A percentile compares a stretch with the other conserved stretches of the same genome.
Conservation (phyloP, 2,797 vertebrate genomes). For the Merluccius polli region DNA sequence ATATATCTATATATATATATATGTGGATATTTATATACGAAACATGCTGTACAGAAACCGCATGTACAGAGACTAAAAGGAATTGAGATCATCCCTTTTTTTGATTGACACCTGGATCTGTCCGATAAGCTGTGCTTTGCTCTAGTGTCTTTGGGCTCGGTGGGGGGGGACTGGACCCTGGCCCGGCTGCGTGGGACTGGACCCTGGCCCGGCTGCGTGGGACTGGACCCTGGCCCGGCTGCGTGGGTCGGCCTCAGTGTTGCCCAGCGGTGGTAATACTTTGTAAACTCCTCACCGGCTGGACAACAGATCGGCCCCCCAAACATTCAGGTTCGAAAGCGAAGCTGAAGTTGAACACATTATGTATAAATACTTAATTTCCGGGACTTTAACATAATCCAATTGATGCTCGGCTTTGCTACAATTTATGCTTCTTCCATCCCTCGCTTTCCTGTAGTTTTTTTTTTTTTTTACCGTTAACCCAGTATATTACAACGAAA, state of each 20-base stretch:
- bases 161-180: too few relatives aligned
- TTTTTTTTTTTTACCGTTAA: neutral
- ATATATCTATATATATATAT: constrained; percentile 72
- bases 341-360: neutral
- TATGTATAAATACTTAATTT: neutral
- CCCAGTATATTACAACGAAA: neutral
- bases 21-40: constrained; percentile 78
- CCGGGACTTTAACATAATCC: neutral
- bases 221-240: too few relatives aligned
- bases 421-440: neutral
- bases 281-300: neutral
- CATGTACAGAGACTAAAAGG: constrained; percentile 54
- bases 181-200: too few relatives aligned
- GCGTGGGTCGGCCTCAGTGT: neutral
- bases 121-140: constrained; percentile 76
- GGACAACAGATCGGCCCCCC: neutral
- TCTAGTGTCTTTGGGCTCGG: constrained; percentile 21
- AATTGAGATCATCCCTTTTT: constrained; percentile 62
- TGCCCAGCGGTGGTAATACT: neutral
- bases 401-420: neutral
- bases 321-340: neutral
- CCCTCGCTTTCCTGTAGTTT: neutral
- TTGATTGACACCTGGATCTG: constrained; percentile 65
- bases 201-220: too few relatives aligned
- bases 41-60: constrained; percentile 77